Base-by-base conservation (phyloP, 2,113 vertebrate genomes). In the Fulmarus glacialis region DNA sequence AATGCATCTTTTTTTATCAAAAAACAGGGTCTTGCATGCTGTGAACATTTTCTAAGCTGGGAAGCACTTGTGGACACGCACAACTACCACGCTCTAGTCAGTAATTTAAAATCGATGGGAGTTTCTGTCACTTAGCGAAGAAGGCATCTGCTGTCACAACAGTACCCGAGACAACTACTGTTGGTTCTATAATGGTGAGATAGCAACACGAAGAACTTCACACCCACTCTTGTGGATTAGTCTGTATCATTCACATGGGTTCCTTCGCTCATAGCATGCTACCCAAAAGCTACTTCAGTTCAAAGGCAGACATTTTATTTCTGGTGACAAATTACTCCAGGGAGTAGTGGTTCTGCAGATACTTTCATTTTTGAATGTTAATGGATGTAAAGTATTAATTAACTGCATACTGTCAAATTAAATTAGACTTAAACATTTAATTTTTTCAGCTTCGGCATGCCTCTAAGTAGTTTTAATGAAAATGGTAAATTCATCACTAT, bases 351-450 rank as follows among this genome's bases (percentile, higher is more conserved):
- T 80, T 93, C 81, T 87, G 66, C 68, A 89, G 58, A 77, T 52
- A 92, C 42, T 89, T 86, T 73, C 27, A 73, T 53, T 86, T 94
- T 60, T 88, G 42, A 88, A 86, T 81, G 42, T 55, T 94, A 95
- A 95, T 86, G 29, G 38, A 40, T 47, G 14, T 42, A 66, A n/a
- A 62, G 16, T 89, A 90, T 90, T 95, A 94, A 96, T 93, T 96
- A 96, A 95, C 47, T 62, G 67, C 67, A 80, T 45, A 73, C 26
- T 84, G 91, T 42, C 70, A 86, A 93, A 93, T 89, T 66, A 90
- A 90, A 94, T 73, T 87, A 93, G 40, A 86, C 17, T 80, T 82
- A 82, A 75, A 73, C 29, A 30, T 52, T 48, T 80, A 10, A 17
- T 23, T 80, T 84, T 64, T 93, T 71, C 64, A 90, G 45, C 19